Conservation (phyloP, 2,888 invertebrate genomes). For the Epinotia demarniana region DNA sequence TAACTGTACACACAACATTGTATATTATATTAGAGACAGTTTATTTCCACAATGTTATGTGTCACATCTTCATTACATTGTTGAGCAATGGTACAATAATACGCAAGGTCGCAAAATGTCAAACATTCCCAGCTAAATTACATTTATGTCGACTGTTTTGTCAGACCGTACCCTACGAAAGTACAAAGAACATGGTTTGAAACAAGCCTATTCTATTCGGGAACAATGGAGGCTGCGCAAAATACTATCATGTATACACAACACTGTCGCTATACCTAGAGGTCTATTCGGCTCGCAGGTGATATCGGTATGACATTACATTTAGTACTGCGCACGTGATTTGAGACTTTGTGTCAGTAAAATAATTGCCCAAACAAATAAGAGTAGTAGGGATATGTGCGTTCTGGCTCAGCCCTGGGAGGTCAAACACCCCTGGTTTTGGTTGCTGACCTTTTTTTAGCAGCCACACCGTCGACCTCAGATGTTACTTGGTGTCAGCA, state of each 20-base stretch:
- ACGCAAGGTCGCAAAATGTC: slow-evolving; percentile 5
- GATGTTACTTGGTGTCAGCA: too few relatives aligned
- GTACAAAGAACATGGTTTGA: slow-evolving; percentile 46
- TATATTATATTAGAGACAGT: background rate
- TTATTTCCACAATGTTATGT: background rate
- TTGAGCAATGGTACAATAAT: background rate
- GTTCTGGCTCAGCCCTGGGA: too few relatives aligned
- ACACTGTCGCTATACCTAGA: background rate
- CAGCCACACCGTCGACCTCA: too few relatives aligned
- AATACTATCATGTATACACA: slow-evolving; percentile 41
- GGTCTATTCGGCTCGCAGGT: background rate
- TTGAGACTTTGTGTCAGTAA: background rate
- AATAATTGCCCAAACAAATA: too few relatives aligned
- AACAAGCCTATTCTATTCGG: slow-evolving; percentile 51
- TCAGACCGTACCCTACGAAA: slow-evolving; percentile 30
- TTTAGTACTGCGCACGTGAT: background rate
- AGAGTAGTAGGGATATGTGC: too few relatives aligned
- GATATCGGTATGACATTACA: background rate
- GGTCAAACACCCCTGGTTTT: too few relatives aligned
- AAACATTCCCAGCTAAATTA: slow-evolving; percentile 7
- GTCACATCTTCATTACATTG: slow-evolving; percentile 17
- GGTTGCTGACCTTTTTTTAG: too few relatives aligned
- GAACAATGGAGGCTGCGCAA: slow-evolving; percentile 51
- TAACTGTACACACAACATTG: too few relatives aligned
- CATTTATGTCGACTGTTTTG: slow-evolving; percentile 12